phyloP scores from a whole-genome alignment of 2,113 vertebrate genomes.

The Coracopsis vasa region DNA sequence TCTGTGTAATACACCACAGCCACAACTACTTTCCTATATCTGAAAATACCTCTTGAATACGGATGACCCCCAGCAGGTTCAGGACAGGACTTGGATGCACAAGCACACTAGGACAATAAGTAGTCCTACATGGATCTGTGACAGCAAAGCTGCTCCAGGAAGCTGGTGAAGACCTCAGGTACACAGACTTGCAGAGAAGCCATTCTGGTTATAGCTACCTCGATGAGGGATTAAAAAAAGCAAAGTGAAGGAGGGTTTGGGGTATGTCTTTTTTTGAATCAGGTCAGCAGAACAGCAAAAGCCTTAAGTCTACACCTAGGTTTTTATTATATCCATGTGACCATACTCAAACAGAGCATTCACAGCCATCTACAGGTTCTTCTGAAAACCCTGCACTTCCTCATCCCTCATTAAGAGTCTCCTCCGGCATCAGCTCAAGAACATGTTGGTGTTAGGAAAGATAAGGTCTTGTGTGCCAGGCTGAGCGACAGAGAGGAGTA shows the following conservation, averaged over 20 bases:
- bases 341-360: not conserved
- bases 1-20: fast-evolving
- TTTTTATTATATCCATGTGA: not conserved
- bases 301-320: not conserved
- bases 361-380: not conserved
- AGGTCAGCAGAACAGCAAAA: not conserved
- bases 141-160: not conserved
- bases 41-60: not conserved
- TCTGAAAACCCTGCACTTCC: not conserved
- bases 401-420: not conserved
- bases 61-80: not conserved
- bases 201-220: not conserved
- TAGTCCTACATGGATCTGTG: not conserved
- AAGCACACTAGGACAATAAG: not conserved
- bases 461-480: not conserved
- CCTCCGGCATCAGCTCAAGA: not conserved
- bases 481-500: not conserved
- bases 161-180: not conserved
- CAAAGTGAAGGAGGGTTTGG: not conserved
- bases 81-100: not conserved
- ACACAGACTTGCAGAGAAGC: not conserved
- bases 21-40: not conserved
- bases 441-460: not conserved
- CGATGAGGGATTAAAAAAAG: not conserved
- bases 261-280: not conserved